These are phyloP conservation scores for Pantala flavescens DNA, from an alignment of 1,140 invertebrate genomes.

Conservation along the genomic window DNA sequence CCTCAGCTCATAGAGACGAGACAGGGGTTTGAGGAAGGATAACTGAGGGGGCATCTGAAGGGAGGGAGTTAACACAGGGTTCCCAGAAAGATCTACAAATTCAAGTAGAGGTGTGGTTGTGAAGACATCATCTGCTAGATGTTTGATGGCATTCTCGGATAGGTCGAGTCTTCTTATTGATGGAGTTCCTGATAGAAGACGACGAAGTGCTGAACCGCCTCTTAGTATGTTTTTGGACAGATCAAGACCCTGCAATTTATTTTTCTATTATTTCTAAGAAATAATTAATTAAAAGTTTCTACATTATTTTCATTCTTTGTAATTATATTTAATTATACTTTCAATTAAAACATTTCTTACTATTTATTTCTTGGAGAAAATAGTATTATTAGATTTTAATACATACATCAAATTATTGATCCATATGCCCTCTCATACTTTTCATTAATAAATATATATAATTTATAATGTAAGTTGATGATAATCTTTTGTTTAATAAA, in stretches of 20 bases:
- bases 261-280: background rate
- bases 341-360: too few relatives aligned
- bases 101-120: slow-evolving; percentile 57
- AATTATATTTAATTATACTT: too few relatives aligned
- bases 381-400: too few relatives aligned
- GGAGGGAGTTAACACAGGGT: slow-evolving; percentile 51
- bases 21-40: slow-evolving; percentile 44
- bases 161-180: slow-evolving; percentile 65
- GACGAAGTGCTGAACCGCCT: slow-evolving; percentile 47
- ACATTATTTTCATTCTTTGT: too few relatives aligned
- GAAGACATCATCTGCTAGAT: slow-evolving; percentile 62
- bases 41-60: slow-evolving; percentile 38
- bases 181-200: slow-evolving; percentile 60
- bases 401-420: too few relatives aligned
- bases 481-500: too few relatives aligned
- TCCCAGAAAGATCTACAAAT: slow-evolving; percentile 65
- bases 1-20: slow-evolving; percentile 56
- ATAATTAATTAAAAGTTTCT: background rate
- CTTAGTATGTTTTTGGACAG: slow-evolving; percentile 62
- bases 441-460: too few relatives aligned
- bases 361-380: too few relatives aligned
- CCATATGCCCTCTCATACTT: too few relatives aligned
- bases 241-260: slow-evolving; percentile 52
- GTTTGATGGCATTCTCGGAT: slow-evolving; percentile 59
- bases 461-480: too few relatives aligned